Base-by-base conservation (phyloP, 2,797 vertebrate genomes). In the Sorex maritimensis region DNA sequence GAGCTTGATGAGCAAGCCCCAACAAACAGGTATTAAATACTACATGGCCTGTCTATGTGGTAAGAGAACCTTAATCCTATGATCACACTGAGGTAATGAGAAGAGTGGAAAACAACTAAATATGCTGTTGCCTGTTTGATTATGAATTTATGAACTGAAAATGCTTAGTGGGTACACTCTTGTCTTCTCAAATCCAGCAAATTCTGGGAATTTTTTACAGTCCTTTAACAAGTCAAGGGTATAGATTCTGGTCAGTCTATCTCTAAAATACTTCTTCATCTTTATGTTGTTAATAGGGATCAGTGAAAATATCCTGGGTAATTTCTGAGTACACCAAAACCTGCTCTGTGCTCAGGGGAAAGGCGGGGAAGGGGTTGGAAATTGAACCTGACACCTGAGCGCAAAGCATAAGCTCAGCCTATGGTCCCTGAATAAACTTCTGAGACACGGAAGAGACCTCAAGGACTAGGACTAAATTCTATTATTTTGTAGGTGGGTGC, bases 171-270 rank as follows among this genome's bases (percentile, higher is more conserved):
- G 38, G 44, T 8, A 81, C 8, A 5, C 71, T 61, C 77, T 73
- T 52, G 23, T 81, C 28, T 28, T 8, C 17, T 69, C 12, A 58
- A 94, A n/a, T 79, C 93, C 28, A 89, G n/a, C 26, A 72, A 82
- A 86, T 86, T 26, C 73, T 91, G 65, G 30, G 6, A 88, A 72
- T 94, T 91, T 91, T 81, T 68, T 55, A 79, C 5, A 85, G 49
- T 68, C 38, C 9, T 34, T 86, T 93, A 77, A 81, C 2, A 92
- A 58, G 3, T 81, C n/a, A 82, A 38, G 19, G 88, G 41, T 79
- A 68, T 0, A 41, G 26, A 44, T 9, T 85, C 49, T 85, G 49
- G 85, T 44, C 88, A 72, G 65, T 67, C 85, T 34, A 23, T 8
- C 23, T 75, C 44, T 68, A 26, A 44, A 92, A 78, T 79, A 88